These are phyloP conservation scores for Solenodon paradoxus DNA, from an alignment of 2,113 vertebrate species.

Conservation along the genomic window DNA sequence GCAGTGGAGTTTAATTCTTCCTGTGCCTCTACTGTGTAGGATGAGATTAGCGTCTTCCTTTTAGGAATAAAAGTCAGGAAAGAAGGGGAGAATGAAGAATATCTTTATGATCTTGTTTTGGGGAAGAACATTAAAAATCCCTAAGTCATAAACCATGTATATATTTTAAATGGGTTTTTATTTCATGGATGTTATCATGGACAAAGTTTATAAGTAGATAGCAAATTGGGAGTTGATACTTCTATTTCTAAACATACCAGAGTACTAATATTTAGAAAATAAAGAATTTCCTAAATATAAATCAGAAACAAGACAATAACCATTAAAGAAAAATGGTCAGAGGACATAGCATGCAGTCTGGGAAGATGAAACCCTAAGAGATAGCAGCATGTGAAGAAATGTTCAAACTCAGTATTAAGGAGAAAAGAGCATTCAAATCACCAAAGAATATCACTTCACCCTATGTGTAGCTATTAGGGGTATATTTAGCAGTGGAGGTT, in stretches of 20 bases:
- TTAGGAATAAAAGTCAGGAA: not conserved
- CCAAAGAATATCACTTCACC: not conserved
- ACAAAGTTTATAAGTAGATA: not conserved
- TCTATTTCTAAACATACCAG: not conserved
- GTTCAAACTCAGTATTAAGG: not conserved
- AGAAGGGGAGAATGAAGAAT: not conserved
- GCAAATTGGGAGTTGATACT: not conserved
- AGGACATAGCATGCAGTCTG: accelerated
- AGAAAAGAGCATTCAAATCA: not conserved
- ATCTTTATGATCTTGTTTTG: not conserved
- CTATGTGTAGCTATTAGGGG: not conserved
- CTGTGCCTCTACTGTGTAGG: not conserved
- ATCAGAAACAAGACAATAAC: not conserved
- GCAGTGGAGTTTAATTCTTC: too few relatives aligned
- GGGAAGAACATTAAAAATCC: not conserved
- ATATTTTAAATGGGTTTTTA: not conserved
- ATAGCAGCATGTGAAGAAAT: not conserved
- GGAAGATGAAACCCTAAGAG: not conserved
- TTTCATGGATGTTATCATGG: not conserved
- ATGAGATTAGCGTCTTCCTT: not conserved
- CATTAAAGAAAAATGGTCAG: not conserved
- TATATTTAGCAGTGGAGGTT: not conserved
- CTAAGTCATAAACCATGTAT: not conserved
- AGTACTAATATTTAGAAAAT: not conserved
- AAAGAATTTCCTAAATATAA: not conserved